Base-by-base conservation (phyloP, 92 coral and sea anemone genomes). In the Porites divaricata region DNA sequence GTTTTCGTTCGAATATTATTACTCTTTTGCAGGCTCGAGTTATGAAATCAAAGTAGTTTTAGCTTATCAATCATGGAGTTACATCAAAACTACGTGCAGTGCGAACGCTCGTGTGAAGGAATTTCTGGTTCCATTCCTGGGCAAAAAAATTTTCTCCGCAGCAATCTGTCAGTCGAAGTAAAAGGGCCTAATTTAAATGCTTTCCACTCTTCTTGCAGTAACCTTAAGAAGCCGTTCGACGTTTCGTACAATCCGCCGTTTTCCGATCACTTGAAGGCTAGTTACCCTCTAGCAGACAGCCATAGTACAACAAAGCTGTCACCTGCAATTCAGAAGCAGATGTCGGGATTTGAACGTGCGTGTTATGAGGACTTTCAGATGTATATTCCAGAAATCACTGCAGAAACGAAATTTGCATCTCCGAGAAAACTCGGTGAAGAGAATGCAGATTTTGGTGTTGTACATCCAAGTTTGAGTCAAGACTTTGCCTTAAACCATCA, bases 311-410 rank as follows among this genome's bases (percentile, higher is more conserved):
- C 79, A 21, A 63, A 65, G 17, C 24, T 48, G 45, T 20, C 78
- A 49, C 49, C 68, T 21, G 86, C 70, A 20, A 71, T 2, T 57
- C 85, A 69, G 45, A 35, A 35, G 66, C 67, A 81, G 50, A 81
- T 81, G 90, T 81, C 93, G 77, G 78, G 88, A 41, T 73, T 91
- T 71, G 95, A 91, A 52, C 92, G 86, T 53, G 95, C 90, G 19
- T 88, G 92, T 24, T 81, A 86, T 75, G 95, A 92, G 87, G 98
- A 94, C 72, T 94, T 94, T 52, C 91, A 93, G 57, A 85, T 86
- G 24, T 94, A 84, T 77, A 94, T 94, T 64, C 98, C 98, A 8
- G 95, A 94, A 50, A 94, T 94, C 22, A 67, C 92, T 6, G 70
- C 72, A 25, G 86, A 82, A 73, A 82, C 61, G 6, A 78, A 82